Evolutionary conservation across 2,888 invertebrate species (phyloP), one percentile per base, ranked within the genome.

Genomic region (Gonocerus acuteangulatus): DNA sequence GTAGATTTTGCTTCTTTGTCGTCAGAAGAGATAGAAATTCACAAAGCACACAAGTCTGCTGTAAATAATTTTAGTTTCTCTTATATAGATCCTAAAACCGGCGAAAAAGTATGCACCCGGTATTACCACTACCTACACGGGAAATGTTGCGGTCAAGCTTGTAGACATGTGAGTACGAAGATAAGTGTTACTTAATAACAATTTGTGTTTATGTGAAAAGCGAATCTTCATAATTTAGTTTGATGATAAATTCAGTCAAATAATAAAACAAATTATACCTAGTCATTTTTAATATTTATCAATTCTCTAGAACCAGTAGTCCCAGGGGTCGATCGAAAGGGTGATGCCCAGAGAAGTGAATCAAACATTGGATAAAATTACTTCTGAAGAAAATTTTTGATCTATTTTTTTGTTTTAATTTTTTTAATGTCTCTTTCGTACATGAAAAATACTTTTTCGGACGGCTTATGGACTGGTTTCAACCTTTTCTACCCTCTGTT

Each of bases 61-160:
- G 67, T 71, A n/a, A 19, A 49, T 19, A 60, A 48, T 16, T 69
- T 69, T 32, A 70, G 71, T 60, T 72, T 72, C 60, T 68, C 70
- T 3, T 72, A 71, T 57, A 68, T 69, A 62, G 71, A 72, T 60
- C 72, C 72, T 6, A 49, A 52, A 27, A 66, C 66, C 19, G 67
- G 68, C 13, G 65, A 67, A 19, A 63, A 66, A 23, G 69, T 71
- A 27, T 63, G 69, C 48, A 71, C 71, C 6, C 62, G 71, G 47
- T 64, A 70, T 42, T 64, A 69, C 7, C 70, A 71, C 59, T 71
- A 68, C 52, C 66, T 70, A 15, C 62, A 68, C 39, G 70, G 69
- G 6, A 61, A 65, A 7, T 72, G 72, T 61, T 72, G 71, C 64
- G 71, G 71, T n/a, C 69, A 68, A 51, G 71, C 70, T 13, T 72